These are phyloP conservation scores for Nomada ferruginata DNA, from an alignment of 2,888 invertebrate species.

Conservation along the genomic window DNA sequence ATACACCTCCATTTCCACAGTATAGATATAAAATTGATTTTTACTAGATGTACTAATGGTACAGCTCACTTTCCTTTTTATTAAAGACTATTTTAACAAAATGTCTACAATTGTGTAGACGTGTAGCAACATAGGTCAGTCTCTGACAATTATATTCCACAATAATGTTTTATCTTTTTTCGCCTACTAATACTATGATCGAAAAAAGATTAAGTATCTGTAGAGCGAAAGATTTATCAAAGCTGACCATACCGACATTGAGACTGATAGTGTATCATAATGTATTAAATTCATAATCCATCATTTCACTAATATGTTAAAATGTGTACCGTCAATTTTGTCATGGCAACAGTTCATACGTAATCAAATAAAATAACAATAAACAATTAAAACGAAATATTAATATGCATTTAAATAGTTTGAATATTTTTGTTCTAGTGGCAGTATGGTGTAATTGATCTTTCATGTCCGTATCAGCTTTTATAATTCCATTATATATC, in stretches of 20 bases:
- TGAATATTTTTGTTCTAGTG: constrained; percentile 56
- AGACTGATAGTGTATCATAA: constrained; percentile 13
- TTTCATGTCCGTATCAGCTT: constrained; percentile 37
- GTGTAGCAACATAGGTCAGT: constrained; percentile 55
- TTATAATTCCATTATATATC: constrained; percentile 32
- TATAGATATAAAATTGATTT: constrained; percentile 35
- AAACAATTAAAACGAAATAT: too few species aligned
- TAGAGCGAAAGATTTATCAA: constrained; percentile 20
- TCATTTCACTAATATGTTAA: constrained; percentile 12
- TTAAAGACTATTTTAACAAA: constrained; percentile 30
- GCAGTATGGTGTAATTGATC: constrained; percentile 71
- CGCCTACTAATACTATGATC: background rate
- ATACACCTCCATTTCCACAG: constrained; percentile 13
- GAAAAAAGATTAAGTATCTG: background rate
- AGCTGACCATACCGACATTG: constrained; percentile 1
- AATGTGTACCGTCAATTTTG: constrained; percentile 13
- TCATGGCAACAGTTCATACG: constrained; percentile 18
- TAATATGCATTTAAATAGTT: constrained; percentile 22
- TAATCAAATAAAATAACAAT: constrained; percentile 26
- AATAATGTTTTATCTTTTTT: constrained; percentile 11
- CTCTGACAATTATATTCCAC: constrained; percentile 38
- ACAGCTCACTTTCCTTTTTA: background rate
- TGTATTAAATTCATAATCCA: background rate
- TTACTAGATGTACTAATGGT: constrained; percentile 14
- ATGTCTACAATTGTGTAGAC: constrained; percentile 35